Evolutionary conservation across 1,140 invertebrate genomes (phyloP).

Genomic region (Augochlora pura): DNA sequence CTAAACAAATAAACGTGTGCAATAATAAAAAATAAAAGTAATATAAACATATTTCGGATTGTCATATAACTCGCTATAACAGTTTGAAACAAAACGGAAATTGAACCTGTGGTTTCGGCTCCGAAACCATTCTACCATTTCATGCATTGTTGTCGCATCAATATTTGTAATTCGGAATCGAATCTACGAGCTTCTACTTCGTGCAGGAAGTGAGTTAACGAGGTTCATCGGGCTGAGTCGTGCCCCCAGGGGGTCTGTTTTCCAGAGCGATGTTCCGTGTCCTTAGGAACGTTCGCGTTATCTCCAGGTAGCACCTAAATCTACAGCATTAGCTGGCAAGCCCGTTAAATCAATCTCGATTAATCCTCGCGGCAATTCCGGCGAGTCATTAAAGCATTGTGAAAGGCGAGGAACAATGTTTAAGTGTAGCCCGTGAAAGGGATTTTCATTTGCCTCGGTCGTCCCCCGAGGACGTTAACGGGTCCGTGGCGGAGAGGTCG

Average conservation of each 20-base stretch:
- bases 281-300: slow-evolving; percentile 22
- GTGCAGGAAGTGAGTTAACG: background rate
- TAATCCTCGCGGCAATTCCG: slow-evolving; percentile 60
- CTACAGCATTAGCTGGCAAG: background rate
- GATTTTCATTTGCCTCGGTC: slow-evolving; percentile 18
- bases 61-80: too few species aligned
- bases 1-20: too few species aligned
- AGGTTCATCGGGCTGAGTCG: background rate
- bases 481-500: background rate
- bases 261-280: slow-evolving; percentile 23
- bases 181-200: background rate
- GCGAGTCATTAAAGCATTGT: slow-evolving; percentile 48
- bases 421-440: slow-evolving; percentile 46
- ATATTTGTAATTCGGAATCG: background rate
- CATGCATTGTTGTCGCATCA: too few species aligned
- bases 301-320: background rate
- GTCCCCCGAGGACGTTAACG: slow-evolving; percentile 32
- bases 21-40: too few species aligned
- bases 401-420: slow-evolving; percentile 58
- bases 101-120: too few species aligned
- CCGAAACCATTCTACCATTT: too few species aligned
- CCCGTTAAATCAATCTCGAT: slow-evolving; percentile 69
- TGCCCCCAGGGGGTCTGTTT: background rate
- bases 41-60: too few species aligned
- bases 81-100: too few species aligned